These are phyloP conservation scores for Trileptium ribeirensis DNA, from an alignment of 2,888 invertebrate genomes.

Conservation along the genomic window DNA sequence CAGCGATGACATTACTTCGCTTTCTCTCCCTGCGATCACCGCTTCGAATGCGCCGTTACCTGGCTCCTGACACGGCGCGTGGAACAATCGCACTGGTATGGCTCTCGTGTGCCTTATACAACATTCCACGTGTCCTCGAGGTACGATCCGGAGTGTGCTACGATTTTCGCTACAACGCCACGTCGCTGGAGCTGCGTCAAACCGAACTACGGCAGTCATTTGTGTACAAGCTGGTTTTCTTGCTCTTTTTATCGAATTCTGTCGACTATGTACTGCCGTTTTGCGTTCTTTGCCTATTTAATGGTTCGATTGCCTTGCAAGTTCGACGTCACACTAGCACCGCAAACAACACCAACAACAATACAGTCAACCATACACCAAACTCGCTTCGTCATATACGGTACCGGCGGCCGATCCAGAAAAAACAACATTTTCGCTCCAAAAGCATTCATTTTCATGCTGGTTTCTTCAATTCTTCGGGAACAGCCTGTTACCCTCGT, in stretches of 20 bases:
- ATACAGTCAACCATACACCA: too few relatives aligned
- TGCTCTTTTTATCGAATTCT: background rate
- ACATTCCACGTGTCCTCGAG: background rate
- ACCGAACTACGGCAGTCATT: background rate
- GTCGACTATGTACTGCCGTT: background rate
- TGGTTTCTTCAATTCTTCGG: too few relatives aligned
- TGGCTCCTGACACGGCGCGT: background rate
- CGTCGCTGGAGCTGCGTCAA: background rate
- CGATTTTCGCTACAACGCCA: background rate
- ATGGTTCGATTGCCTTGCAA: background rate
- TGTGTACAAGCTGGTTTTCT: background rate
- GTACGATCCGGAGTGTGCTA: background rate
- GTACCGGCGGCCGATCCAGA: too few relatives aligned
- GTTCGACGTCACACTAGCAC: too few relatives aligned
- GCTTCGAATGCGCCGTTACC: background rate
- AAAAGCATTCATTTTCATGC: too few relatives aligned
- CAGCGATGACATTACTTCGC: conserved; percentile 1
- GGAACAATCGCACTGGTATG: background rate
- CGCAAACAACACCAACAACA: too few relatives aligned
- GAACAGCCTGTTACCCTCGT: too few relatives aligned
- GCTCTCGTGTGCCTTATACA: background rate
- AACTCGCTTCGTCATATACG: too few relatives aligned
- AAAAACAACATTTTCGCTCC: too few relatives aligned
- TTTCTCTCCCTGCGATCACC: background rate
- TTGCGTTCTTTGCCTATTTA: background rate